Evolutionary conservation across 2,888 invertebrate species (phyloP), one percentile per base, ranked within the genome.

Genomic region (Dicranocentrus wangi): DNA sequence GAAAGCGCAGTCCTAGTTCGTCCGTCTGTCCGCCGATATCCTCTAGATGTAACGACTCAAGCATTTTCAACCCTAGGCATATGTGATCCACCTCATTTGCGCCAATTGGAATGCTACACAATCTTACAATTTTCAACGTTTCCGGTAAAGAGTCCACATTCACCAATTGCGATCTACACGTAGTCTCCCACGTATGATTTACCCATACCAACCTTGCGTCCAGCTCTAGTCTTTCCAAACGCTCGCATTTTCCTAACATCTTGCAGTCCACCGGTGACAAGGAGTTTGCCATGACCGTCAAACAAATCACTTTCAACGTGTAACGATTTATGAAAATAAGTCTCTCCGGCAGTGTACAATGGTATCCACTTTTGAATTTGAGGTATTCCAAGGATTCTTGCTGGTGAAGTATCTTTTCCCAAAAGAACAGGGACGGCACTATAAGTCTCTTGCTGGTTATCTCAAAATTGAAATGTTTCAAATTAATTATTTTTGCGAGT

Each of bases 281-380:
- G 2, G 76, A 68, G 39, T 76, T 76, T 1, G 76, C 76, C 10
- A 68, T 58, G 25, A 76, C 76, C 21, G 76, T 76, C 47, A 76
- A 23, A 17, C 68, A 76, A 23, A 76, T 76, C 39, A 51, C 3
- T 39, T 61, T 76, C 5, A 76, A 21, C 1, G 68, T 68, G 10
- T 47, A n/a, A 3, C 25, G 60, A 43, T 76, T 76, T 32, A 68
- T 68, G 43, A 68, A 68, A 5, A 76, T 76, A 1, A 76, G 51
- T 17, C 68, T 68, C 27, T 58, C 69, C 7, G 76, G 76, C 0
- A 76, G 68, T 1, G 76, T 60, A 17, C 76, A 76, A 28, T 76
- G 76, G 47, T 76, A 76, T 10, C 76, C 76, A 23, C 76, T 76
- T 51, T 76, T 76, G 60, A 68, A 76, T 25, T 68, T 76, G 8